Evolutionary conservation across 2,888 invertebrate species (phyloP).

Genomic region (Diploptera punctata): DNA sequence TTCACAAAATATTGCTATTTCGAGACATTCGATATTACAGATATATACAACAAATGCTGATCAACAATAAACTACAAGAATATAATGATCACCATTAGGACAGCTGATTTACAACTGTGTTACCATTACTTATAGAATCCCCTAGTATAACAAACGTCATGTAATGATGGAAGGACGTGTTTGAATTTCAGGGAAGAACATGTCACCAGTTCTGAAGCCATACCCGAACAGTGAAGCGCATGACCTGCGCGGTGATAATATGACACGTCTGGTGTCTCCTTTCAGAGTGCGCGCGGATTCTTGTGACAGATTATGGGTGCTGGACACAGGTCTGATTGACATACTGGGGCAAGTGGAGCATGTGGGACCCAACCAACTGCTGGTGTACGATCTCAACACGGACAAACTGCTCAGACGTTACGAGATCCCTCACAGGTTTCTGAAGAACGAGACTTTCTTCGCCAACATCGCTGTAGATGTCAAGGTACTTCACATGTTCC

Average conservation of each 20-base stretch:
- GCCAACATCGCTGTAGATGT: constrained; percentile 82
- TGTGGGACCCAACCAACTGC: constrained; percentile 48
- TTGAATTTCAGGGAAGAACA: neutral
- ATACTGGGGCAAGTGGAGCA: constrained; percentile 58
- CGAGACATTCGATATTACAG: too few relatives aligned
- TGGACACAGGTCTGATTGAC: constrained; percentile 75
- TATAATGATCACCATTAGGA: too few relatives aligned
- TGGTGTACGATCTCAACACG: constrained; percentile 74
- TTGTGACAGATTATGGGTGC: constrained; percentile 79
- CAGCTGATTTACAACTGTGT: too few relatives aligned
- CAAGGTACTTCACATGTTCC: too few relatives aligned
- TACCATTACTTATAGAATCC: too few relatives aligned
- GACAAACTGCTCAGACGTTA: constrained; percentile 72
- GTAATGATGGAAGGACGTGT: too few relatives aligned
- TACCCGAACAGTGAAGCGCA: constrained; percentile 84
- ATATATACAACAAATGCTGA: too few relatives aligned
- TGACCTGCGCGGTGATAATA: constrained; percentile 29
- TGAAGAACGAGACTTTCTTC: constrained; percentile 57
- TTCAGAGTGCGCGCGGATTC: constrained; percentile 76
- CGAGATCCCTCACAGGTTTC: constrained; percentile 67
- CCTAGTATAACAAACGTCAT: too few relatives aligned
- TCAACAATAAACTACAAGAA: too few relatives aligned
- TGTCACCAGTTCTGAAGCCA: constrained; percentile 71
- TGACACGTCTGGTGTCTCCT: constrained; percentile 62
- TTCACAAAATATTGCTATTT: too few relatives aligned